These are phyloP conservation scores for Yponomeuta evonymella DNA, from an alignment of 2,888 invertebrate species.

Conservation along the genomic window DNA sequence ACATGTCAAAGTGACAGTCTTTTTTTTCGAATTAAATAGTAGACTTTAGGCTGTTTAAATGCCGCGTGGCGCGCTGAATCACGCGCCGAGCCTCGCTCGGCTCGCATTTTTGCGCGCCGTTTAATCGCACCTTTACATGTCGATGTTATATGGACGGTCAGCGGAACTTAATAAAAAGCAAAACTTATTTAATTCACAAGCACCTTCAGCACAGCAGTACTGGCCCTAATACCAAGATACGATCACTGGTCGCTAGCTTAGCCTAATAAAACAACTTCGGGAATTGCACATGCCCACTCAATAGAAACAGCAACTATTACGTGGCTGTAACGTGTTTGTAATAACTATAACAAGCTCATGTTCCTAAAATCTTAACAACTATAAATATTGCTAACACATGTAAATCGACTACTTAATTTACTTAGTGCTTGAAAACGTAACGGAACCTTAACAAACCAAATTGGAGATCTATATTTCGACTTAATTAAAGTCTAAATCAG, in stretches of 20 bases:
- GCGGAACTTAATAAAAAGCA: neutral
- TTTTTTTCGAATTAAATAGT: too few relatives aligned
- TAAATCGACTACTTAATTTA: neutral
- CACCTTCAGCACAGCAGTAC: neutral
- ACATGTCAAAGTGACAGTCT: too few relatives aligned
- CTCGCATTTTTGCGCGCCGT: too few relatives aligned
- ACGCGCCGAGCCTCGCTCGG: too few relatives aligned
- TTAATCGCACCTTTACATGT: neutral
- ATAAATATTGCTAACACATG: neutral
- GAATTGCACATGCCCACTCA: neutral
- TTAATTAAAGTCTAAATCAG: neutral
- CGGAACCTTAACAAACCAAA: neutral
- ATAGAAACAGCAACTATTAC: neutral
- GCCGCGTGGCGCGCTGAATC: too few relatives aligned
- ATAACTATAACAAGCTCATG: neutral
- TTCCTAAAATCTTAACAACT: neutral
- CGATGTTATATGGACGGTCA: constrained; percentile 1
- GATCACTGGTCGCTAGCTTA: neutral
- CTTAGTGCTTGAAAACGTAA: neutral
- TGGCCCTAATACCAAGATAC: neutral
- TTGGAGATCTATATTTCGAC: neutral
- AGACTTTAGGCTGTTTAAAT: too few relatives aligned
- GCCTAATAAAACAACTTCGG: neutral
- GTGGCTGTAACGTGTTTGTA: neutral
- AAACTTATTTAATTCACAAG: neutral